Conservation (phyloP, 1,140 invertebrate genomes). For the Cherax quadricarinatus region DNA sequence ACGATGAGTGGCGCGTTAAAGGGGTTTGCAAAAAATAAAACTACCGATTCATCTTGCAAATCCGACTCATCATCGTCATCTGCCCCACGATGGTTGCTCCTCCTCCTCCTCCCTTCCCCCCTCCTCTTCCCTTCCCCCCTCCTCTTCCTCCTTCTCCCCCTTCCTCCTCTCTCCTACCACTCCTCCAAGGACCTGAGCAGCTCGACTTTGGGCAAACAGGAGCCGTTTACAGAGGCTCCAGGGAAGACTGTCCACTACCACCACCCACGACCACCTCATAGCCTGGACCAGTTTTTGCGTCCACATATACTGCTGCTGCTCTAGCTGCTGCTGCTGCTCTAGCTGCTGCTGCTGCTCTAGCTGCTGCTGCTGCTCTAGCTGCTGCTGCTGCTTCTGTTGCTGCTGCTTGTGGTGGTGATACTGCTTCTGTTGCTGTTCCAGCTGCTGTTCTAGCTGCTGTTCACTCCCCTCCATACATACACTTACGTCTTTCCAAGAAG, state of each 20-base stretch:
- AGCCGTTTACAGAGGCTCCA: constrained; percentile 62
- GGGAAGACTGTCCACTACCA: constrained; percentile 47
- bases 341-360: too few species aligned
- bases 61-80: constrained; percentile 46
- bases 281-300: constrained; percentile 34
- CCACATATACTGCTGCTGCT: neutral
- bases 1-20: constrained; percentile 36
- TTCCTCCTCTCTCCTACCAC: neutral
- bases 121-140: neutral
- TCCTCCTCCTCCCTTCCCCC: neutral
- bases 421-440: too few species aligned
- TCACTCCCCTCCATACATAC: too few species aligned
- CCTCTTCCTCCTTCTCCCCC: neutral
- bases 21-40: constrained; percentile 58
- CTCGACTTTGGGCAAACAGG: constrained; percentile 66
- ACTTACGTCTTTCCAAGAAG: too few species aligned
- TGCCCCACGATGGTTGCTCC: neutral
- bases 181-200: constrained; percentile 58
- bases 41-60: constrained; percentile 52
- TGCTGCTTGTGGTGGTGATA: neutral
- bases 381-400: too few species aligned
- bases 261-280: neutral
- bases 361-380: neutral
- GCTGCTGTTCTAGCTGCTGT: too few species aligned
- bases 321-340: neutral